Base-by-base conservation (phyloP, 1,140 invertebrate species). In the Propsilocerus akamusi region DNA sequence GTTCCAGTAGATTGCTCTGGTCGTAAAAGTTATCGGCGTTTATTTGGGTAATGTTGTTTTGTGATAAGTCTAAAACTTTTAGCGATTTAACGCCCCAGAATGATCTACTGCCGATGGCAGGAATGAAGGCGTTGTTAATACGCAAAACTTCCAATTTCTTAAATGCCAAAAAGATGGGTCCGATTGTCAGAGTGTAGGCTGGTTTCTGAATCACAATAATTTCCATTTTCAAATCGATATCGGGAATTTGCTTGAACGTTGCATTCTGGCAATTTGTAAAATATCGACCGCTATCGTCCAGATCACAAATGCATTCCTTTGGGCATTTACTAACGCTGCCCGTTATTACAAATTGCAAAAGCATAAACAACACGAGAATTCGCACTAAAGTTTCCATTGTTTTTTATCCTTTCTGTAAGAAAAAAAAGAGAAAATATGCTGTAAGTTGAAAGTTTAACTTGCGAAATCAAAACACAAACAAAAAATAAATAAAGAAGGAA, bases 71-170 rank as follows among this genome's bases (percentile, higher is more conserved):
- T 41, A 89, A 68, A 25, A 78, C 63, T 53, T 72, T 71, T 26
- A 87, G 66, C 50, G 76, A 75, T 49, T 71, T 73, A 1, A 86
- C 70, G 2, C 80, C 81, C 74, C 77, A 86, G 61, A 89, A 86
- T 5, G 83, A 81, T 56, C 82, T 75, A 50, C 76, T 72, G 0
- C 85, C 84, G 51, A 89, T 81, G 11, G 81, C 80, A 1, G 84
- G 83, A 5, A 89, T 66, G 57, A 80, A 80, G 1, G 81, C 86
- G 51, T 77, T 72, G 2, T 76, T 77, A 26, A 89, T 84, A 55
- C 79, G 77, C 2, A 89, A 65, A 61, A 85, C 80, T 61, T 81
- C 75, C 20, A 89, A 66, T 41, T 76, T 70, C 30, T 66, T 66
- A 59, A 84, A 83, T 32, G 68, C 59, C 24, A 55, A 55, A 62